Evolutionary conservation across 1,140 invertebrate species (phyloP), one percentile per base, ranked within the genome.

Genomic region (Zaprionus capensis): DNA sequence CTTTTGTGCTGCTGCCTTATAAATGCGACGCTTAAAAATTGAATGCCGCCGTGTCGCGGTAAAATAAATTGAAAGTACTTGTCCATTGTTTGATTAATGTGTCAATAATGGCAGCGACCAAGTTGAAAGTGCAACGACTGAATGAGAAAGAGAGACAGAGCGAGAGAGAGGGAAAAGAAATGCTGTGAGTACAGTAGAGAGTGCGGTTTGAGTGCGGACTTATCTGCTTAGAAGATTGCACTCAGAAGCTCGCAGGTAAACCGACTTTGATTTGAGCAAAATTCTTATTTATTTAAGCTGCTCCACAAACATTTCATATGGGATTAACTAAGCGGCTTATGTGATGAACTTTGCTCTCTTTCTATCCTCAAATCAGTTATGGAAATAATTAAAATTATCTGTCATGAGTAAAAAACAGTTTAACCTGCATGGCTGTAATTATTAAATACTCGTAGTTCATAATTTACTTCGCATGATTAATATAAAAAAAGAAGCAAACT

Each of bases 1-100:
- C 57, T 51, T 46, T 46, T 46, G 46, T 41, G 62, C 34, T 65
- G 44, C 59, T 26, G 55, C 57, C 63, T 63, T 77, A 68, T 63
- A 63, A 77, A 77, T 38, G 71, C 51, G 65, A 70, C 76, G 73
- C 82, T 90, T 87, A 81, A 84, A 87, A 66, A 80, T 73, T 77
- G 70, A 80, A 80, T 80, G 65, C 28, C 56, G 59, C 31, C 53
- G 70, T 66, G 69, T 65, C 65, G 81, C 58, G 65, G 84, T 70
- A 59, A 87, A 73, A 88, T 87, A 88, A 87, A 87, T 87, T 87
- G 84, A 90, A 87, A 87, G 84, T 81, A 88, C 84, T 87, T 84
- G 78, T 81, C 84, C 81, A 87, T 87, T 87, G 81, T 88, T 87
- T 87, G 84, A 87, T 87, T 84, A 87, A 87, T 87, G 84, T 90